Evolutionary conservation across 2,888 invertebrate species (phyloP).

Genomic region (Pyrochroa serraticornis): DNA sequence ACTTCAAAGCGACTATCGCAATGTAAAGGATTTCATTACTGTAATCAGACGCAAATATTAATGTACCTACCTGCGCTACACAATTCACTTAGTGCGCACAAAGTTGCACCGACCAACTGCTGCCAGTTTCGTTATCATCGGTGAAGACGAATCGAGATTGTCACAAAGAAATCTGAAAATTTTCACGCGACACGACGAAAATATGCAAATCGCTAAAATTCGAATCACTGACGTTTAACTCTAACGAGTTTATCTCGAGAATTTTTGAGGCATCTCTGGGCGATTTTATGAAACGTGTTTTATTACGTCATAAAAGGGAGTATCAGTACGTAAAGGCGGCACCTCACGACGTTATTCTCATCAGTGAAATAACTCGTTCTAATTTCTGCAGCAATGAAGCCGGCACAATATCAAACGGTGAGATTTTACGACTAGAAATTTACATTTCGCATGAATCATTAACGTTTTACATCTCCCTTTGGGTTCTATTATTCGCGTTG

Average conservation of each 20-base stretch:
- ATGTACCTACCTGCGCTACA: conserved; percentile 2
- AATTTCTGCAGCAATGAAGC: conserved; percentile 9
- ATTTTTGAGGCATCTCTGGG: conserved; percentile 12
- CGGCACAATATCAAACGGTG: neutral
- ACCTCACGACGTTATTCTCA: conserved; percentile 19
- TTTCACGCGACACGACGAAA: too few species aligned
- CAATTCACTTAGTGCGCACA: neutral
- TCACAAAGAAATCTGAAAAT: too few species aligned
- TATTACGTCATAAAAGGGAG: conserved; percentile 16
- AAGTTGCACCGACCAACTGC: neutral
- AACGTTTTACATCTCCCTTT: too few species aligned
- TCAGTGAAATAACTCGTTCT: conserved; percentile 20
- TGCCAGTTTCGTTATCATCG: too few species aligned
- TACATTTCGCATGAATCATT: too few species aligned
- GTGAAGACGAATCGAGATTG: too few species aligned
- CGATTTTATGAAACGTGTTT: conserved; percentile 20
- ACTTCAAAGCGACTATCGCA: conserved; percentile 11
- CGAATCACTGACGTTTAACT: too few species aligned
- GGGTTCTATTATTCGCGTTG: too few species aligned
- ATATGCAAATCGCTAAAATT: too few species aligned
- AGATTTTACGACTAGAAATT: too few species aligned
- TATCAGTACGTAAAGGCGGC: conserved; percentile 20
- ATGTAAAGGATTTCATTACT: conserved; percentile 10
- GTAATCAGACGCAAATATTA: conserved; percentile 7
- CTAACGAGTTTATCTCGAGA: too few species aligned